A percentile compares a stretch with the other conserved stretches of the same genome.
Conservation (phyloP, 2,888 invertebrate genomes). For the Agrilus cyanescens region DNA sequence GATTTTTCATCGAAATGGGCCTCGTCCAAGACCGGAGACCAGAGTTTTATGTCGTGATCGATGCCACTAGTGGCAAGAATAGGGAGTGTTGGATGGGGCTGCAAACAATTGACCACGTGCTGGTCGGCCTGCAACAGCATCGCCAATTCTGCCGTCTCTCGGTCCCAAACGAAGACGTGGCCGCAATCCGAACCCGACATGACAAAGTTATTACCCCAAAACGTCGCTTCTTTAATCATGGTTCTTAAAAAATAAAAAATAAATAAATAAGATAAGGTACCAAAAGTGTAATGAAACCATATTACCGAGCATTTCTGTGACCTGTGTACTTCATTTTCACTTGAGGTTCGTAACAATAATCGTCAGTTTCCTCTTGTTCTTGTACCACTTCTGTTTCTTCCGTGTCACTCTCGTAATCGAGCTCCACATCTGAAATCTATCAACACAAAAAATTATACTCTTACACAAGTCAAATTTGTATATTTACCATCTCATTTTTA, state of each 20-base stretch:
- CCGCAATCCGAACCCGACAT: slow-evolving; percentile 87
- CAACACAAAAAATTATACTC: too few relatives aligned
- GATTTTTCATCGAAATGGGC: slow-evolving; percentile 47
- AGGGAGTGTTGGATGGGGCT: slow-evolving; percentile 69
- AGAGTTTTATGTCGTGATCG: slow-evolving; percentile 75
- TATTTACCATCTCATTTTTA: slow-evolving; percentile 15
- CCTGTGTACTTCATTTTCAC: slow-evolving; percentile 61
- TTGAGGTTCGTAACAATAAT: slow-evolving; percentile 33
- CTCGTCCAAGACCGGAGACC: slow-evolving; percentile 58
- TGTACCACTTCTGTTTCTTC: slow-evolving; percentile 13
- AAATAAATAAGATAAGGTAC: neutral
- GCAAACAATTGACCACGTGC: slow-evolving; percentile 74
- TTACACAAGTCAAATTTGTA: too few relatives aligned
- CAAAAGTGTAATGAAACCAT: neutral
- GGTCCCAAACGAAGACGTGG: slow-evolving; percentile 74
- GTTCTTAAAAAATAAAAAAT: slow-evolving; percentile 40
- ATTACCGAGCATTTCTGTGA: slow-evolving; percentile 64
- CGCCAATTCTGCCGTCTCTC: slow-evolving; percentile 54
- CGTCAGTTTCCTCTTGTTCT: slow-evolving; percentile 16
- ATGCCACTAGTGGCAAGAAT: slow-evolving; percentile 76
- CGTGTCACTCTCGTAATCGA: slow-evolving; percentile 29
- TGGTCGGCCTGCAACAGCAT: slow-evolving; percentile 70
- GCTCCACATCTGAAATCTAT: slow-evolving; percentile 25
- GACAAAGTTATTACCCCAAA: slow-evolving; percentile 71
- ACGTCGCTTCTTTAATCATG: slow-evolving; percentile 77